Evolutionary conservation across 2,888 invertebrate genomes (phyloP), one percentile per base, ranked within the genome.

Genomic region (Sussaba pulchella): DNA sequence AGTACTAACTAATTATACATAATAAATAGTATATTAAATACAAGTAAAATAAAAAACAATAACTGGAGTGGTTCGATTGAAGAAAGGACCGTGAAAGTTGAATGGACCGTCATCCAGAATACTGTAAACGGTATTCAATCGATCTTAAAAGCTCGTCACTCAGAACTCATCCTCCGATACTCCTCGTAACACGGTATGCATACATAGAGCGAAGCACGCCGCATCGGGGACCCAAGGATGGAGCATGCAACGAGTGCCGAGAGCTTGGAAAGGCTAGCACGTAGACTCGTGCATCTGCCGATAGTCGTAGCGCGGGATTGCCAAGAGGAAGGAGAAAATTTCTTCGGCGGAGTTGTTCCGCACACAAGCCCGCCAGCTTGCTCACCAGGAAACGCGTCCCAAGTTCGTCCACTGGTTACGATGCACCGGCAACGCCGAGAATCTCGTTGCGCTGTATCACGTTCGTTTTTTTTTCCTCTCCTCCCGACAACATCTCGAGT

Each of bases 391-490:
- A 82, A 82, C n/a, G 64, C 57, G 64, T 69, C 57, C 64, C 78
- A 78, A 71, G 67, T 78, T 61, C 69, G 61, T 4, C 41, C 57
- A 39, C 24, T 57, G 43, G 17, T 8, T 31, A 24, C 5, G 2
- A 21, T 41, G 21, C 26, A 59, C 14, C 43, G 19, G n/a, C 10
- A 64, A 17, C 21, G 39, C 45, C 14, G 70, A 74, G 69, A 70
- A 74, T 50, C 59, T 76, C 64, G 74, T 79, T 75, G 70, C 73
- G 74, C 79, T 57, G 26, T 47, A 66, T 66, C 79, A 78, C 81
- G 78, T 75, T 75, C 57, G 66, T 71, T 71, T 82, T 72, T 73
- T 39, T 52, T 75, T 61, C 24, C 59, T 52, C 54, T 47, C 39
- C 43, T 52, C 69, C 24, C 14, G 17, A 19, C n/a, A 41, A 61